Conservation (phyloP, 2,113 vertebrate species). For the Clinocottus analis region DNA sequence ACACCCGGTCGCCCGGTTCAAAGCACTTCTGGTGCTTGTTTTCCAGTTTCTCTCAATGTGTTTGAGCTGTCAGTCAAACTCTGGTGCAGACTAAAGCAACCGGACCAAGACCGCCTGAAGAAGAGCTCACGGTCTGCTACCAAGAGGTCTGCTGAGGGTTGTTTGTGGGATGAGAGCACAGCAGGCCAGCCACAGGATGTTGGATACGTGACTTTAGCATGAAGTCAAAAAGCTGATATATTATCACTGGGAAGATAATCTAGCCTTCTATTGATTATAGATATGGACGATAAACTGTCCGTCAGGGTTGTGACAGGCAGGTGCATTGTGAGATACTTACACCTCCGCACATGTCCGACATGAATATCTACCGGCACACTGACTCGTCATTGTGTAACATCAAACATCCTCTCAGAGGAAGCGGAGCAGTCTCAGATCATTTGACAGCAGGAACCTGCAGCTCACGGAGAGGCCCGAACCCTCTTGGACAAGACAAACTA, state of each 20-base stretch:
- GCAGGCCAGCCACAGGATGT: neutral
- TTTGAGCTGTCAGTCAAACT: neutral
- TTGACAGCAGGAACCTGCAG: slow-evolving; percentile 14
- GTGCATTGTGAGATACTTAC: neutral
- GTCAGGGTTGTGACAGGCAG: neutral
- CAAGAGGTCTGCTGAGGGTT: neutral
- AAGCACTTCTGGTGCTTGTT: neutral
- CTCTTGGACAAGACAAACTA: slow-evolving; percentile 31
- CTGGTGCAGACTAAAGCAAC: neutral
- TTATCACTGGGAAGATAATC: too few relatives aligned
- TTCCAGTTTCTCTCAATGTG: neutral
- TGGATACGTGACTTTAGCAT: neutral
- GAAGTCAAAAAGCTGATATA: neutral
- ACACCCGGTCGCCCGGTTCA: neutral
- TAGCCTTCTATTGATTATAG: too few relatives aligned
- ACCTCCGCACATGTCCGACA: neutral
- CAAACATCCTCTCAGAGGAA: slow-evolving; percentile 31
- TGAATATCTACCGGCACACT: neutral
- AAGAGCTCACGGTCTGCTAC: neutral
- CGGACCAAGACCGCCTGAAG: neutral
- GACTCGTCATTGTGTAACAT: slow-evolving; percentile 3
- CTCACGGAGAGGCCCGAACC: slow-evolving; percentile 29
- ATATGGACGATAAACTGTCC: too few relatives aligned
- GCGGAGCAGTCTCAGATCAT: slow-evolving; percentile 32
- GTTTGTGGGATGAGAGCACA: neutral